A percentile compares a stretch with the other conserved stretches of the same genome.
Evolutionary conservation across 2,113 vertebrate species (phyloP).

Genomic region (Turnix velox): DNA sequence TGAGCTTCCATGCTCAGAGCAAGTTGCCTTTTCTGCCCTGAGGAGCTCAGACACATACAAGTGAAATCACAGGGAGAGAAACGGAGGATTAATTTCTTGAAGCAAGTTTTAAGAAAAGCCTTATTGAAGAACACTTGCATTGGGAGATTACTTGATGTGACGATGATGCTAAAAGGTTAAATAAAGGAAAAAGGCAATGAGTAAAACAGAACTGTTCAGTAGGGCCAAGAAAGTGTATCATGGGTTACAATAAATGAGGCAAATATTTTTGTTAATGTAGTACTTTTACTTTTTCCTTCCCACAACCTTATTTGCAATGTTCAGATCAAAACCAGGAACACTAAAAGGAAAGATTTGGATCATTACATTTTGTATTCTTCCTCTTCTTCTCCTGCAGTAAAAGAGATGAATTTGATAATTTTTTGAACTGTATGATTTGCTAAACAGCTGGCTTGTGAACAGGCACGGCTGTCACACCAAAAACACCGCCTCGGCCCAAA

Average conservation of each 20-base stretch:
- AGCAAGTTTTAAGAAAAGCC: neutral
- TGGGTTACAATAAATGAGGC: accelerated
- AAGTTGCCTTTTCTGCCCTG: neutral
- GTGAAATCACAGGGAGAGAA: neutral
- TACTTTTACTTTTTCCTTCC: neutral
- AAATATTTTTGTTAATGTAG: neutral
- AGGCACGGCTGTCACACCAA: neutral
- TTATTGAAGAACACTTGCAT: neutral
- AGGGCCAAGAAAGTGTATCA: neutral
- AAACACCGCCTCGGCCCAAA: neutral
- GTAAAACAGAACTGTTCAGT: neutral
- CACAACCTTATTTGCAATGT: neutral
- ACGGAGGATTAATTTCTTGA: neutral
- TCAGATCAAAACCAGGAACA: neutral
- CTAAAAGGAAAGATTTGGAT: neutral
- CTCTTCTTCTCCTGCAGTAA: neutral
- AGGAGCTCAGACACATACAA: neutral
- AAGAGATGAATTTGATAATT: neutral
- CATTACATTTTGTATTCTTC: neutral
- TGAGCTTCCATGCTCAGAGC: neutral
- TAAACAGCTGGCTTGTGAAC: constrained; percentile 8
- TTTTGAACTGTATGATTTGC: neutral
- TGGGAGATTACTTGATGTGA: neutral
- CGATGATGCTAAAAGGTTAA: neutral
- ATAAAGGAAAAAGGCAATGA: neutral